Evolutionary conservation across 2,113 vertebrate genomes (phyloP), one percentile per base, ranked within the genome.

Genomic region (Harpagus bidentatus): DNA sequence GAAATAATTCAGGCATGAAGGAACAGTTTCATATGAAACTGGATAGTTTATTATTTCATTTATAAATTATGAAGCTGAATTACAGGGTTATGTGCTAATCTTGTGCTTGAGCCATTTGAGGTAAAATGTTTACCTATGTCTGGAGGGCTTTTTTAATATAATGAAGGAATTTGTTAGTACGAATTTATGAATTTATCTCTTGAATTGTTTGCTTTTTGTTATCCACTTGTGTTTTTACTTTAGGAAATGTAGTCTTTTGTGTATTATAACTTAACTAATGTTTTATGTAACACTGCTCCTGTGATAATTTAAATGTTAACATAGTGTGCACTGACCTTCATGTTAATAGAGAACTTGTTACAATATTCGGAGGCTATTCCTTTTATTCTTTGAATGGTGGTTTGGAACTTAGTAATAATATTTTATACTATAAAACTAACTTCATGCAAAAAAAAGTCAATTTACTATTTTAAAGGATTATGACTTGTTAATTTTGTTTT

Each of bases 401-500:
- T 50, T 93, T 77, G 42, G 66, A 86, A 67, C 16, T 66, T 13
- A 6, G 29, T 56, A 38, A 22, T 58, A 32, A 21, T 36, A 6
- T 20, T 82, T 86, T 81, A 7, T 8, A 34, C 3, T 66, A 2
- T 18, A 42, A 77, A 89, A 55, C 28, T 72, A 66, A 61, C 23
- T 62, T 62, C 16, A 40, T 59, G 23, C 16, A 58, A 65, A 78
- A 71, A 40, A 71, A 78, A 16, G 8, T 72, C 11, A 36, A 8
- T 72, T 47, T 90, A n/a, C 50, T 88, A 19, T 90, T 94, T 96
- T 76, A 50, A 94, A n/a, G 50, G 82, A 80, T 86, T 80, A 92
- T 95, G 78, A 96, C 90, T 87, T 97, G 47, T 89, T 97, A 52
- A 93, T 97, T 98, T 97, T 98, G 38, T 98, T 96, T 97, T 98